Conservation (phyloP, 1,140 invertebrate genomes). For the Cyrtorhinus lividipennis region DNA sequence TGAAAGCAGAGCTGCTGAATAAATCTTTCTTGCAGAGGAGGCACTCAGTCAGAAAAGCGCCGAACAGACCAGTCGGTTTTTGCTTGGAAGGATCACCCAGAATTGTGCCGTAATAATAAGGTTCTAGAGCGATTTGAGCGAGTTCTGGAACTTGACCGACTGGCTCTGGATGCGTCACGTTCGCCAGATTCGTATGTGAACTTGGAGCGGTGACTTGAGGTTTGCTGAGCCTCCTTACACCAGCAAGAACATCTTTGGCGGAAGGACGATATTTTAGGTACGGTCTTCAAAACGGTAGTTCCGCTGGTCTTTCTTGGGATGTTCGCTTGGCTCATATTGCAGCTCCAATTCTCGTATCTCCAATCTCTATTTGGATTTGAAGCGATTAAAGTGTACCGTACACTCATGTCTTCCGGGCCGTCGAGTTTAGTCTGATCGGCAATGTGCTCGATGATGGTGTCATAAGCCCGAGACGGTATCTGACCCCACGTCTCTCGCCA, state of each 20-base stretch:
- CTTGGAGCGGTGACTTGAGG: no score
- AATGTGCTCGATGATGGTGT: not conserved
- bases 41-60: not conserved
- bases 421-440: not conserved
- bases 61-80: not conserved
- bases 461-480: not conserved
- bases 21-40: not conserved
- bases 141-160: no score
- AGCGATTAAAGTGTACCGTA: not conserved
- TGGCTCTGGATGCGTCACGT: no score
- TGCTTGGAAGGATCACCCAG: not conserved
- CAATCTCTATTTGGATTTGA: not conserved
- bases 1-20: not conserved
- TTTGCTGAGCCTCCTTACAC: no score
- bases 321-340: not conserved
- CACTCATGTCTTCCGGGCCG: not conserved
- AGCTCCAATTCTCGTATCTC: not conserved
- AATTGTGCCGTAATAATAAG: not conserved
- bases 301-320: no score
- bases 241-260: no score
- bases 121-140: not conserved
- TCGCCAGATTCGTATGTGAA: not conserved
- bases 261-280: no score
- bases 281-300: no score
- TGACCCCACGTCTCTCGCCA: slow-evolving; percentile 61